These are phyloP conservation scores for Camponotus fellah DNA, from an alignment of 2,888 invertebrate genomes.

Conservation along the genomic window DNA sequence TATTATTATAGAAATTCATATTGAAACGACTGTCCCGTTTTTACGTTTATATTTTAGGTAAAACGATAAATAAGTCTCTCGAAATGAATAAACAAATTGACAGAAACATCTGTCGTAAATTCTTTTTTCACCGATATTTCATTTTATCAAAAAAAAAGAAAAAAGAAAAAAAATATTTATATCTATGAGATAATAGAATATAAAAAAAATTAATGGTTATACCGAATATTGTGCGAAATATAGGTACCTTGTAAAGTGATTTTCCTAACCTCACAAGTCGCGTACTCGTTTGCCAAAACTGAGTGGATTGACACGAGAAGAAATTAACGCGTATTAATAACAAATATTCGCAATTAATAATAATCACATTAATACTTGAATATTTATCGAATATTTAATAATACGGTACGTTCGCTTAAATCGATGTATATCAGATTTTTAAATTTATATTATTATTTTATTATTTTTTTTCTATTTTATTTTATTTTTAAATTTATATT, in stretches of 20 bases:
- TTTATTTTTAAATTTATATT: not conserved
- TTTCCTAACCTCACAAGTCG: slow-evolving; percentile 8
- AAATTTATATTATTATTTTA: not conserved
- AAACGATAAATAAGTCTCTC: slow-evolving; percentile 58
- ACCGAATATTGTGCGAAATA: not conserved
- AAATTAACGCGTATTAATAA: not conserved
- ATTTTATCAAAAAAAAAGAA: not conserved
- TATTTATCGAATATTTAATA: not conserved
- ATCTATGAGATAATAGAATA: not conserved
- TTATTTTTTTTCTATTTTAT: no score
- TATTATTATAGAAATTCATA: slow-evolving; percentile 68
- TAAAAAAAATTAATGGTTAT: not conserved
- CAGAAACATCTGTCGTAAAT: slow-evolving; percentile 4
- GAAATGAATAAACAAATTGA: slow-evolving; percentile 61
- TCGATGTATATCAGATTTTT: not conserved
- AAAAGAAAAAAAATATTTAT: no score
- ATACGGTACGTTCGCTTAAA: not conserved
- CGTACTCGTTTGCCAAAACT: not conserved
- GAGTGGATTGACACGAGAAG: not conserved
- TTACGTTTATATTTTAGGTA: slow-evolving; percentile 75
- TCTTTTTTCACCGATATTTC: not conserved
- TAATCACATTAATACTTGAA: not conserved
- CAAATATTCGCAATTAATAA: not conserved
- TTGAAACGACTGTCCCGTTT: slow-evolving; percentile 70
- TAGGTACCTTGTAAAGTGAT: not conserved